These are phyloP conservation scores for Copsychus sechellarum DNA, from an alignment of 2,113 vertebrate species.

Conservation along the genomic window DNA sequence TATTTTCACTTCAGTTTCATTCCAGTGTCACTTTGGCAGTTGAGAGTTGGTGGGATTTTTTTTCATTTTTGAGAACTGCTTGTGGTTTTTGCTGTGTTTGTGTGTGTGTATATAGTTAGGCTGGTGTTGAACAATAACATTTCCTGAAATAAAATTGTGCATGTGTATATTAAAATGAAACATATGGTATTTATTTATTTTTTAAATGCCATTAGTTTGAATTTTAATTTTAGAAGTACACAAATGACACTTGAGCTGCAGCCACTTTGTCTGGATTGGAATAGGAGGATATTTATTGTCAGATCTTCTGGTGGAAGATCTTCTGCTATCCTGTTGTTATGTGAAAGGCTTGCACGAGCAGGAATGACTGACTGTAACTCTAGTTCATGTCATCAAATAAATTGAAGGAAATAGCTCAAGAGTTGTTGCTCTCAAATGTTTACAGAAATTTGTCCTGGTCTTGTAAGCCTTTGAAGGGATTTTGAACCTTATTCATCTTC, in stretches of 20 bases:
- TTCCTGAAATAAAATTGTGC: neutral
- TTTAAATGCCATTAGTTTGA: neutral
- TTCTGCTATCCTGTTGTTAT: neutral
- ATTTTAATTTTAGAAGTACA: neutral
- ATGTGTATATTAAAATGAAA: neutral
- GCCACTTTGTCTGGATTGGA: neutral
- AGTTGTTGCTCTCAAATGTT: neutral
- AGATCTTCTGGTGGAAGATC: neutral
- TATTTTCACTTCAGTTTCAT: constrained; percentile 61
- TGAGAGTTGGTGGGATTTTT: neutral
- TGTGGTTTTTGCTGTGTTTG: neutral
- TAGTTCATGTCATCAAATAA: neutral
- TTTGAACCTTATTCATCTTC: neutral
- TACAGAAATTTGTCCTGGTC: neutral
- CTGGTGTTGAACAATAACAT: neutral
- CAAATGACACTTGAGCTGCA: neutral
- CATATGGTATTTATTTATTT: neutral
- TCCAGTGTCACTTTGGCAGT: constrained; percentile 14
- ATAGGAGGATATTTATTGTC: neutral
- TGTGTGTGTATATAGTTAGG: neutral
- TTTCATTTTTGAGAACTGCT: neutral
- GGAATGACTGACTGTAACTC: neutral
- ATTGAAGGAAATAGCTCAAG: neutral
- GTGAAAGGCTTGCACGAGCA: neutral
- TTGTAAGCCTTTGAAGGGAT: neutral